Evolutionary conservation across 2,113 vertebrate genomes (phyloP), one percentile per base, ranked within the genome.

Genomic region (Triplophysa rosa): DNA sequence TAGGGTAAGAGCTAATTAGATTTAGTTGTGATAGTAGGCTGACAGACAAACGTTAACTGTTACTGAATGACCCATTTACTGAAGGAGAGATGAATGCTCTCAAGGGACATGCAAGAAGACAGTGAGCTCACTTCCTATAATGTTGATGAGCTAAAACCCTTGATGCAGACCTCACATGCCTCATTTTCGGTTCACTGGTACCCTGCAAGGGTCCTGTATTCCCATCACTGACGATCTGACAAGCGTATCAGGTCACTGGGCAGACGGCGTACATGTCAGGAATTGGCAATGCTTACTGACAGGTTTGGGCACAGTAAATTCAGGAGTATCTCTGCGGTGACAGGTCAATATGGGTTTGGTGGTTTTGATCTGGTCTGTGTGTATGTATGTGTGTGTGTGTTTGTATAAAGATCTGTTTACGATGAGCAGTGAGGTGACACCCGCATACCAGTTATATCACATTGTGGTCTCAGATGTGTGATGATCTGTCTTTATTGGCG

Each of bases 371-470:
- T 23, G 68, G 52, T 58, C 49, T 58, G 3, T 17, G 13, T 40
- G 42, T 14, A 14, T 40, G 42, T 14, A 14, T 68, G 33, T 21
- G 33, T 68, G 1, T 9, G 10, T 37, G 16, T 52, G 62, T 54
- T 12, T 33, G 24, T 52, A 58, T 71, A 37, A 37, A n/a, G 37
- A 56, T 56, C 17, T 71, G 47, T 52, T 52, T 16, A 52, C 49
- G 13, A 17, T 52, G 49, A 58, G 54, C 17, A 58, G 54, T 1
- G 19, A n/a, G 9, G 19, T 58, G 54, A n/a, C 58, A 45, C 37
- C 21, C 33, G 24, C 52, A 40, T 40, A n/a, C 29, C 40, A 7
- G 66, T 82, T 82, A 78, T 21, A 82, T 82, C 49, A 40, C 52
- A 40, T 40, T 54, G 37, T 61, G 68, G 26, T 75, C 63, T 68